Evolutionary conservation across 2,888 invertebrate species (phyloP), one percentile per base, ranked within the genome.

Genomic region (Rhamphomyia laevipes): DNA sequence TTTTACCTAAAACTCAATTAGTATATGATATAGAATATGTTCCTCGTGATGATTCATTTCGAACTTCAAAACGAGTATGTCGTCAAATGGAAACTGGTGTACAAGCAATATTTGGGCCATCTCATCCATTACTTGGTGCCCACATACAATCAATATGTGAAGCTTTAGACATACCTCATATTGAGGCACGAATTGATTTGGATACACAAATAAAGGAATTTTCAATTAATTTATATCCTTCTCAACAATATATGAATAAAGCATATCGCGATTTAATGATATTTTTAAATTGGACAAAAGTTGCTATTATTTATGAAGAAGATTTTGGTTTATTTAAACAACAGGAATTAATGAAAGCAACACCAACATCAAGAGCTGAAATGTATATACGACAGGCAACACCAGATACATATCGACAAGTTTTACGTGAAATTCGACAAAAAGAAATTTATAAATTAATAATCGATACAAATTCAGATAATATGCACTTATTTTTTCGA

Each of bases 1-100:
- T 94, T 15, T 74, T 94, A 48, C 86, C 92, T 0, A 86, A 90
- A 62, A 88, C 86, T 1, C 88, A 91, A 3, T 74, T 95, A 38
- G 84, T 91, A n/a, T 93, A 92, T 67, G 91, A 94, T 63, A 90
- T 93, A 58, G 87, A 91, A 70, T 89, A 92, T 67, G 86, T 90
- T 41, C 84, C 87, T 2, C 80, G 81, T 47, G 86, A 90, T 62
- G 94, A 95, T 72, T 90, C 90, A 51, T 95, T 95, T 69, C 79
- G 87, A 60, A 86, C 91, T 18, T 86, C 89, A 45, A 93, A 92
- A 66, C 90, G 88, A 81, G 67, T 68, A 15, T 68, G 68, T 43
- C 63, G 65, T 9, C 70, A 90, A 67, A 75, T 93, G 62, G 84
- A 86, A 59, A 79, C 81, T 21, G 93, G 94, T 1, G 86, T 91